Evolutionary conservation across 2,797 vertebrate genomes (phyloP), one percentile per base, ranked within the genome.

Genomic region (Pampus argenteus): DNA sequence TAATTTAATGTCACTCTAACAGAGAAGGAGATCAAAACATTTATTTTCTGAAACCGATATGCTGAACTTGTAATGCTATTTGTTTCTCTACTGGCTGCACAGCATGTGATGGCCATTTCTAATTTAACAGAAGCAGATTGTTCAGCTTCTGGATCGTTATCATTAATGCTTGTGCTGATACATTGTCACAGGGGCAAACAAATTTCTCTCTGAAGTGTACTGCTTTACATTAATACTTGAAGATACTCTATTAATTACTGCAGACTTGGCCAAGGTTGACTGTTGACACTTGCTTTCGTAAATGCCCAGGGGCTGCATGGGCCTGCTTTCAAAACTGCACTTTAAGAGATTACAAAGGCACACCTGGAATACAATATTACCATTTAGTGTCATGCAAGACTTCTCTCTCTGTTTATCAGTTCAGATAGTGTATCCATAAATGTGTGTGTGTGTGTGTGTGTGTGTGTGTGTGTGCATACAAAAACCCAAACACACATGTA

Each of bases 331-430:
- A 91, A 86, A 92, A 86, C 75, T 86, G 88, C 88, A 91, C 86
- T 93, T 91, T 87, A 88, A 87, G 79, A 90, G 88, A 91, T 92
- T 90, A 85, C 79, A 73, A 77, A 83, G 72, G 90, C 86, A 77
- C 83, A 86, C 86, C 86, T 92, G 86, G 82, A 91, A 89, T 90
- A 81, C 86, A 88, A 88, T 84, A 83, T 87, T 52, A 78, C 79
- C 75, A 70, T 80, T 86, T 86, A 87, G 78, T 69, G 56, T 85
- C 78, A 68, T 49, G 70, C 58, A 78, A 75, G 73, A 86, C 72
- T 74, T 86, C 62, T 54, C 55, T 22, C 64, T 74, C 26, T 14
- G 56, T 87, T 86, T 76, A 83, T 86, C 77, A 75, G 72, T 73
- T 63, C 18, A 45, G 63, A 80, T 78, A 60, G 77, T 76, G 73